Evolutionary conservation across 2,888 invertebrate genomes (phyloP), one percentile per base, ranked within the genome.

Genomic region (Pterostichus madidus): DNA sequence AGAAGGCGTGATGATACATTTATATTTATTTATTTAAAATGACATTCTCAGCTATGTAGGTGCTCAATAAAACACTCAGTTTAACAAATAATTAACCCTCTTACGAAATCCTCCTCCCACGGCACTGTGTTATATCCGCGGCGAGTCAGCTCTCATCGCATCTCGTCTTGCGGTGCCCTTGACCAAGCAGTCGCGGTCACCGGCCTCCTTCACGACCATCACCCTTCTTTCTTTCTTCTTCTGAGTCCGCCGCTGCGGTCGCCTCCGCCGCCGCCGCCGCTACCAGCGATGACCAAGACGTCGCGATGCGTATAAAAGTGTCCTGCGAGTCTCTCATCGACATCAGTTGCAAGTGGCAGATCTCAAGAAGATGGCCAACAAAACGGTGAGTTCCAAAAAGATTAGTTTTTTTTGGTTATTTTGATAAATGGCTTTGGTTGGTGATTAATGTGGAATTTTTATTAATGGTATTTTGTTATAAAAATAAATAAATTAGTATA

Each of bases 111-210:
- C 24, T 4, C 35, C n/a, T 64, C 5, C 32, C n/a, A 10, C 32
- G 64, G 3, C 64, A 31, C 32, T 64, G 64, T 24, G 1, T 3
- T 24, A 24, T 24, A 24, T 24, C 24, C 24, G 59, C 59, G 8
- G 39, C 39, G 8, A 5, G 39, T 5, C 6, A 39, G 31, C 1
- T 64, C 6, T 44, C 73, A 73, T 46, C 73, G 24, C 7, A 11
- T 73, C 49, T 78, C 10, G 56, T 24, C 24, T 24, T 1, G 24
- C 6, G 64, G 52, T 79, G 79, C 78, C 79, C 79, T 79, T 79
- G 79, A 79, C 79, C 79, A 79, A 79, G n/a, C 79, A 32, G 61
- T 24, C 31, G 11, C 79, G 79, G 79, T 79, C 79, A 79, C 7
- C 79, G 32, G 49, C 79, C 79, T 68, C 31, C 5, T 24, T 76